Percentiles rank a stretch among this genome's conserved stretches.
Conservation (phyloP, 1,140 invertebrate genomes). For the Drosophila virilis region DNA sequence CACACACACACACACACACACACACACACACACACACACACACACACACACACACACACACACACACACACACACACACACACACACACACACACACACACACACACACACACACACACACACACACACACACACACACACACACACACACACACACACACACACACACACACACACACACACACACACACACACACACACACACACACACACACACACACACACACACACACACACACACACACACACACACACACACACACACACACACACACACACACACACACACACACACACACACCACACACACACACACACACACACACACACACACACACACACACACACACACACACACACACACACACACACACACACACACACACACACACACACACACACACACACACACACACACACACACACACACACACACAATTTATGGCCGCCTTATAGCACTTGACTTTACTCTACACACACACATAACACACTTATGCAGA, state of each 20-base stretch:
- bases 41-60: not conserved
- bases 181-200: too few species aligned
- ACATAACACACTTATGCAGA: slow-evolving; percentile 13
- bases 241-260: slow-evolving; percentile 3
- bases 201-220: slow-evolving; percentile 5
- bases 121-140: slow-evolving; percentile 5
- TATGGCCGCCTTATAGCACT: slow-evolving; percentile 49
- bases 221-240: not conserved
- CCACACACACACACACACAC: not conserved
- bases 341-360: not conserved
- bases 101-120: too few species aligned
- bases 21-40: too few species aligned
- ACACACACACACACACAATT: slow-evolving; percentile 28
- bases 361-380: slow-evolving; percentile 1
- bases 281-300: slow-evolving; percentile 4
- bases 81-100: slow-evolving; percentile 5
- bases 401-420: slow-evolving; percentile 1
- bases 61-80: not conserved
- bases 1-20: slow-evolving; percentile 5
- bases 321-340: slow-evolving; percentile 2
- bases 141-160: not conserved
- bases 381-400: not conserved
- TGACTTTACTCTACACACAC: slow-evolving; percentile 43
- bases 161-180: slow-evolving; percentile 4
- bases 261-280: not conserved